These are phyloP conservation scores for Buathra laborator DNA, from an alignment of 2,888 invertebrate species.

Conservation along the genomic window DNA sequence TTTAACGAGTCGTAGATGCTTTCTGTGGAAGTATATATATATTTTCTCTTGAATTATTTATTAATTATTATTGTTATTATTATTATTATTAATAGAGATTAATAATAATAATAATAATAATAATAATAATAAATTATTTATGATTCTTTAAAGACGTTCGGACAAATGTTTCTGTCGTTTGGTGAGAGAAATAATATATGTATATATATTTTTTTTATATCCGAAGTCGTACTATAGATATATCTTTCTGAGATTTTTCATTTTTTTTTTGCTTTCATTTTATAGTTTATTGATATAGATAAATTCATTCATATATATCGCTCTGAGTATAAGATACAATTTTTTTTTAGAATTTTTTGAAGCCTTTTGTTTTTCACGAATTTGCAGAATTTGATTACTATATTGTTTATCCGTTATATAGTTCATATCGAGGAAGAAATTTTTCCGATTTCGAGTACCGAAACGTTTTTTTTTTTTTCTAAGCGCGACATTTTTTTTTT, in stretches of 20 bases:
- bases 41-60: constrained; percentile 18
- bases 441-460: constrained; percentile 4
- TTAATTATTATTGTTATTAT: too few relatives aligned
- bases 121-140: not conserved
- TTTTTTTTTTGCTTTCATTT: not conserved
- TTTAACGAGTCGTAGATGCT: constrained; percentile 37
- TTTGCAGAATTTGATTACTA: constrained; percentile 38
- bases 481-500: not conserved
- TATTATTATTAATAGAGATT: too few relatives aligned
- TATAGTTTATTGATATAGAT: constrained; percentile 11
- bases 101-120: too few relatives aligned
- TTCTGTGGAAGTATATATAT: constrained; percentile 31
- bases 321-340: constrained; percentile 6
- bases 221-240: not conserved
- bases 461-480: constrained; percentile 4
- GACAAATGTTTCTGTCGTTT: not conserved
- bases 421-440: constrained; percentile 11
- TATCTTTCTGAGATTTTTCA: not conserved
- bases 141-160: constrained; percentile 1
- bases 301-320: constrained; percentile 28
- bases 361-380: constrained; percentile 14
- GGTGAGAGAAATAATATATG: not conserved
- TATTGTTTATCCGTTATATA: not conserved
- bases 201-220: not conserved
- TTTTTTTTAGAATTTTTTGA: constrained; percentile 55